Evolutionary conservation across 2,113 vertebrate species (phyloP).

Genomic region (Stercorarius parasiticus): DNA sequence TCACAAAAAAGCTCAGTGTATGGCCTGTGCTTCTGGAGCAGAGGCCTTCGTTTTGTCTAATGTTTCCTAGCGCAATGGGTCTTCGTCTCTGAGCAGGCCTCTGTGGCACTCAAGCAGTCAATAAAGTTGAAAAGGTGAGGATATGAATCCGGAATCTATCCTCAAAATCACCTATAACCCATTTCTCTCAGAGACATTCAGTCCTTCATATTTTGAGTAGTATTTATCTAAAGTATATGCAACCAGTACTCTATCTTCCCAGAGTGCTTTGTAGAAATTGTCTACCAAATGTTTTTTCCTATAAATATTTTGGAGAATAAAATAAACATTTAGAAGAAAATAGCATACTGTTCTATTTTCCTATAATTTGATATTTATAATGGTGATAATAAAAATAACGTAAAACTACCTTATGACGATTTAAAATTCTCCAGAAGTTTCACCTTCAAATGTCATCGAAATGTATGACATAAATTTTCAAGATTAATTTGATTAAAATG

Average conservation of each 20-base stretch:
- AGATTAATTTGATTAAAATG: conserved; percentile 58
- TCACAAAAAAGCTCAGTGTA: neutral
- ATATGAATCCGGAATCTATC: neutral
- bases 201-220: neutral
- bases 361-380: neutral
- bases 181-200: neutral
- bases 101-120: neutral
- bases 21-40: neutral
- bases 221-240: neutral
- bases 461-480: conserved; percentile 19
- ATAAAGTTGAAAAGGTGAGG: neutral
- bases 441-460: conserved; percentile 22
- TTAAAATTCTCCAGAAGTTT: conserved; percentile 37
- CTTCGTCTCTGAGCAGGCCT: neutral
- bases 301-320: neutral
- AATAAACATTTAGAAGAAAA: neutral
- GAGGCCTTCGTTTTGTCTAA: neutral
- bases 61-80: neutral
- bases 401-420: conserved; percentile 18
- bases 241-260: neutral
- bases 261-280: neutral
- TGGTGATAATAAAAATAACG: neutral
- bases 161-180: neutral
- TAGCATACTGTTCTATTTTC: neutral
- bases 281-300: neutral